Percentiles rank a stretch among this genome's conserved stretches.
These are phyloP conservation scores for Rhombomys opimus DNA, from an alignment of 2,113 vertebrate species.

Conservation along the genomic window DNA sequence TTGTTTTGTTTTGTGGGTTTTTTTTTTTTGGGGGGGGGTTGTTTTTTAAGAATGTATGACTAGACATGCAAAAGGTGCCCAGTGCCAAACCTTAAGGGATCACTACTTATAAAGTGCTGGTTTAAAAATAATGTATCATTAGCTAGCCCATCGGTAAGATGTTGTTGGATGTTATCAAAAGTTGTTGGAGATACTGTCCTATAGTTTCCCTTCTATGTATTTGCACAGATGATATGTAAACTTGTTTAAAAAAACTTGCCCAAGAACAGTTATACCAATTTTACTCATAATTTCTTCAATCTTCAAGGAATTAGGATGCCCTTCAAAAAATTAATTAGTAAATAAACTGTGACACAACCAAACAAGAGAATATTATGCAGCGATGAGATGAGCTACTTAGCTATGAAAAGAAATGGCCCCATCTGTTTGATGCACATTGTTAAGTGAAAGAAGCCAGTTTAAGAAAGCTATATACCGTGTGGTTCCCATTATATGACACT, in stretches of 20 bases:
- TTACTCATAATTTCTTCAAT: neutral
- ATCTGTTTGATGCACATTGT: neutral
- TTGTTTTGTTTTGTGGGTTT: no score
- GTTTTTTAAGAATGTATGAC: neutral
- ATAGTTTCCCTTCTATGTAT: neutral
- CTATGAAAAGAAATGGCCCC: neutral
- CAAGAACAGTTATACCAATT: neutral
- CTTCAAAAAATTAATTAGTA: neutral
- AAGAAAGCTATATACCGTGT: neutral
- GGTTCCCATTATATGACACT: neutral
- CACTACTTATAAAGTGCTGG: neutral
- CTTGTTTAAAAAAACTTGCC: neutral
- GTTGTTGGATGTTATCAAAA: neutral
- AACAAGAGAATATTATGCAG: neutral
- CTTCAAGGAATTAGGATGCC: neutral
- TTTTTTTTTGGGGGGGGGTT: no score
- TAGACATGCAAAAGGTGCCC: neutral
- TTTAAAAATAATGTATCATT: constrained; percentile 13
- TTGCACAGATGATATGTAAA: constrained; percentile 18
- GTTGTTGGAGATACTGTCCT: neutral
- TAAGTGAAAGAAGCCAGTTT: constrained; percentile 2
- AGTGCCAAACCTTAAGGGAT: neutral
- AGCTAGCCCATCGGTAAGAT: neutral
- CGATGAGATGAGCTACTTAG: neutral
- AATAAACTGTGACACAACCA: neutral